Percentiles rank a stretch among this genome's conserved stretches.
Evolutionary conservation across 2,797 vertebrate species (phyloP).

Genomic region (Pseudopleuronectes americanus): DNA sequence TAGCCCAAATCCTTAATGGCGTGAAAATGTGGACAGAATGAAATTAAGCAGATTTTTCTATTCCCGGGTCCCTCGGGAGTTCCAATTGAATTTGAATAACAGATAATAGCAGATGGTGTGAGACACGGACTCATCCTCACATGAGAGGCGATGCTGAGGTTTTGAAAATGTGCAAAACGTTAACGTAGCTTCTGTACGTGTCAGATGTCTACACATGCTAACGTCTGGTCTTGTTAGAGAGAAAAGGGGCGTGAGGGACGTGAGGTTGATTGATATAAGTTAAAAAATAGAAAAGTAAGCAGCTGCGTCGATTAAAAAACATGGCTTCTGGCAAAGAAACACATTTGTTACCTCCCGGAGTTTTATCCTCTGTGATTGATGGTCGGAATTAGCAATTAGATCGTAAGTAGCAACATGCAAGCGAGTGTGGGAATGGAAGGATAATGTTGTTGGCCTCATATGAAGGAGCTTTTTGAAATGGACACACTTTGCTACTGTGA

Average conservation of each 20-base stretch:
- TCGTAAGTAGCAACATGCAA: not conserved
- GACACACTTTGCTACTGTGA: too few relatives aligned
- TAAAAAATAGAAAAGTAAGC: constrained; percentile 30
- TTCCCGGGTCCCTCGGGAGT: constrained; percentile 35
- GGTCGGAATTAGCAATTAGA: constrained; percentile 17
- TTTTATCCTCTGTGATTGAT: constrained; percentile 44
- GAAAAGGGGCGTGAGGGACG: constrained; percentile 31
- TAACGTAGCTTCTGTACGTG: constrained; percentile 4
- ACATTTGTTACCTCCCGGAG: constrained; percentile 36
- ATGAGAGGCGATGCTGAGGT: constrained; percentile 48
- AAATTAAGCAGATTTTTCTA: constrained; percentile 58
- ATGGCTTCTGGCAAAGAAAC: constrained; percentile 17
- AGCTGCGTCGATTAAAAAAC: constrained; percentile 47
- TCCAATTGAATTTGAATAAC: constrained; percentile 71
- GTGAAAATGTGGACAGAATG: constrained; percentile 67
- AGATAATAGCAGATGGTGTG: constrained; percentile 76
- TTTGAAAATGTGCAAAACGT: constrained; percentile 47
- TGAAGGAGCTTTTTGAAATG: too few relatives aligned
- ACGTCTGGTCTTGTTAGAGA: constrained; percentile 36
- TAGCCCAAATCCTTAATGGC: constrained; percentile 49
- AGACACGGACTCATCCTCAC: constrained; percentile 54
- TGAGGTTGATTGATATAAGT: constrained; percentile 40
- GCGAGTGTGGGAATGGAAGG: too few relatives aligned
- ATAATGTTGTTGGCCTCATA: too few relatives aligned
- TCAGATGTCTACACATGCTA: constrained; percentile 14